Percentiles rank a stretch among this genome's conserved stretches.
These are phyloP conservation scores for Ariolimax columbianus DNA, from an alignment of 2,888 invertebrate genomes.

Conservation along the genomic window DNA sequence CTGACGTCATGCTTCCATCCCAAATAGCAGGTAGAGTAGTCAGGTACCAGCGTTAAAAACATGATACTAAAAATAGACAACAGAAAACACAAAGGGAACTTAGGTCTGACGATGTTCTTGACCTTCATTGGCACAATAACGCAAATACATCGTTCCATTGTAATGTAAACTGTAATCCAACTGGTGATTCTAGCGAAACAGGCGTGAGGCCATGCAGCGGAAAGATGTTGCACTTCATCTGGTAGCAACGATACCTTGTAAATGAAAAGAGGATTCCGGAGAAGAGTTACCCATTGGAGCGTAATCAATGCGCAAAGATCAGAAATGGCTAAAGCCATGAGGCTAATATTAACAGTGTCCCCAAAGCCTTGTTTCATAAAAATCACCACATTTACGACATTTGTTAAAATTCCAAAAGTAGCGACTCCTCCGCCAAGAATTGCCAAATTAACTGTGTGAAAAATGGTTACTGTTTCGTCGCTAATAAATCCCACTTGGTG, in stretches of 20 bases:
- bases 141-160: constrained; percentile 13
- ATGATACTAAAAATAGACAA: neutral
- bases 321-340: neutral
- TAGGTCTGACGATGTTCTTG: constrained; percentile 22
- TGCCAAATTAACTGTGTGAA: constrained; percentile 16
- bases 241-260: neutral
- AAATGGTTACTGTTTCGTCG: neutral
- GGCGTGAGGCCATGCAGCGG: constrained; percentile 27
- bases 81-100: neutral
- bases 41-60: neutral
- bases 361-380: constrained; percentile 9
- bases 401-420: constrained; percentile 9
- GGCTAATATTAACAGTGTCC: constrained; percentile 14
- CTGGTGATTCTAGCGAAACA: constrained; percentile 22
- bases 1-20: constrained; percentile 2
- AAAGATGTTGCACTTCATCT: constrained; percentile 13
- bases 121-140: constrained; percentile 13
- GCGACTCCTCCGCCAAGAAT: neutral
- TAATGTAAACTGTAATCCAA: constrained; percentile 23
- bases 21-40: neutral
- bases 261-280: constrained; percentile 9
- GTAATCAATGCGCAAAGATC: constrained; percentile 4
- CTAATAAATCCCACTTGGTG: constrained; percentile 13
- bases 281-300: constrained; percentile 9
- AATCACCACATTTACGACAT: neutral